Conservation (phyloP, 2,888 invertebrate genomes). For the Acleris sparsana region DNA sequence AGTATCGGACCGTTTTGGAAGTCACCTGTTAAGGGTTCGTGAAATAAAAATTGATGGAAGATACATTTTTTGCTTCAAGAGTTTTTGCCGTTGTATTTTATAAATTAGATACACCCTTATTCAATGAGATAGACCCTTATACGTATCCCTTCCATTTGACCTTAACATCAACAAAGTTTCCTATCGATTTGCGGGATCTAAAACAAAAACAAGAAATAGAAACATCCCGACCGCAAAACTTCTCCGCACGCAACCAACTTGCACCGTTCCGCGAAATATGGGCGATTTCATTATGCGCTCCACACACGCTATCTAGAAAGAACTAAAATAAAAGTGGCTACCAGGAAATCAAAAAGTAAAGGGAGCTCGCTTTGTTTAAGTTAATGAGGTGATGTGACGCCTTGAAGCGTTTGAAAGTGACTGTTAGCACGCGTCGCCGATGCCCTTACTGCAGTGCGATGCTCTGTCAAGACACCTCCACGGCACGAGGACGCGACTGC, state of each 20-base stretch:
- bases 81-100: constrained; percentile 10
- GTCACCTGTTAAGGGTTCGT: constrained; percentile 18
- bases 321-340: constrained; percentile 24
- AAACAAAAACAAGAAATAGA: constrained; percentile 41
- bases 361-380: background rate
- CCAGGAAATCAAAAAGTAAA: constrained; percentile 3
- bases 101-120: too few relatives aligned
- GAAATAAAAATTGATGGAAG: background rate
- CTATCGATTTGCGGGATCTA: constrained; percentile 43
- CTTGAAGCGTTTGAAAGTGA: background rate
- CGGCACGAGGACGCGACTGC: background rate
- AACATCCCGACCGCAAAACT: constrained; percentile 45
- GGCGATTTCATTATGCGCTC: constrained; percentile 43
- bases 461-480: constrained; percentile 9
- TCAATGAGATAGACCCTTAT: too few relatives aligned
- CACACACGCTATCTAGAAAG: constrained; percentile 46
- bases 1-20: constrained; percentile 22
- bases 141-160: constrained; percentile 37
- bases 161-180: constrained; percentile 39
- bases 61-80: constrained; percentile 1
- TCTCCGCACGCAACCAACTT: constrained; percentile 49
- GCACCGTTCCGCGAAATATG: constrained; percentile 46
- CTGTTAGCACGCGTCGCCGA: background rate
- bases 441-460: background rate
- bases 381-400: constrained; percentile 6